Conservation (phyloP, 53 echinoderm and acorn worm genomes). For the Paelopatides confundens region DNA sequence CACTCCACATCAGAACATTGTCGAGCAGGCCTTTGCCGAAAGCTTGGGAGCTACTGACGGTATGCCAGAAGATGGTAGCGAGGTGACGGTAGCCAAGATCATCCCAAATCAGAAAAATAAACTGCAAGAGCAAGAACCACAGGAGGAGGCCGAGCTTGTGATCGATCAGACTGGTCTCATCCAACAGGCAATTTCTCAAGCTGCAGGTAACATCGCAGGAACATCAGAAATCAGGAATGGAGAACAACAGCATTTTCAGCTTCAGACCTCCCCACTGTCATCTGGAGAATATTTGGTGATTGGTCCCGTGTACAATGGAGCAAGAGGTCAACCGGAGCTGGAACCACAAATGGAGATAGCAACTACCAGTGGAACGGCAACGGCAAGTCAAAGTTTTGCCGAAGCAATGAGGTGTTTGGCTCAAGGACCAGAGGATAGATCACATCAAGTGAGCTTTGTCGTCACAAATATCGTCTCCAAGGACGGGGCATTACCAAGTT, state of each 20-base stretch:
- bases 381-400: slow-evolving; percentile 25
- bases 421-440: slow-evolving; percentile 27
- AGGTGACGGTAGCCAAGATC: background rate
- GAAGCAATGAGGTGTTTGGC: slow-evolving; percentile 52
- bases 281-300: slow-evolving; percentile 27
- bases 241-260: slow-evolving; percentile 24
- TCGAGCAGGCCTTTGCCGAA: slow-evolving; percentile 41
- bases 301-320: slow-evolving; percentile 7
- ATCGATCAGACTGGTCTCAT: slow-evolving; percentile 34
- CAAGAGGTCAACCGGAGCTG: background rate
- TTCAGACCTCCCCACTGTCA: background rate
- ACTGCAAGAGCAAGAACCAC: background rate
- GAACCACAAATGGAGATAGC: background rate
- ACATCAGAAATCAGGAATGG: background rate
- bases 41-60: background rate
- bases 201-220: background rate
- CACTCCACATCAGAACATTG: background rate
- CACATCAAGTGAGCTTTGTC: slow-evolving; percentile 21
- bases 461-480: slow-evolving; percentile 41
- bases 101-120: background rate
- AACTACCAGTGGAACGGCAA: background rate
- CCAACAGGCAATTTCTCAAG: slow-evolving; percentile 29
- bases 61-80: background rate
- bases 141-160: slow-evolving; percentile 36
- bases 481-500: background rate